Conservation (phyloP, 2,888 invertebrate genomes). For the Pristionchus mayeri region DNA sequence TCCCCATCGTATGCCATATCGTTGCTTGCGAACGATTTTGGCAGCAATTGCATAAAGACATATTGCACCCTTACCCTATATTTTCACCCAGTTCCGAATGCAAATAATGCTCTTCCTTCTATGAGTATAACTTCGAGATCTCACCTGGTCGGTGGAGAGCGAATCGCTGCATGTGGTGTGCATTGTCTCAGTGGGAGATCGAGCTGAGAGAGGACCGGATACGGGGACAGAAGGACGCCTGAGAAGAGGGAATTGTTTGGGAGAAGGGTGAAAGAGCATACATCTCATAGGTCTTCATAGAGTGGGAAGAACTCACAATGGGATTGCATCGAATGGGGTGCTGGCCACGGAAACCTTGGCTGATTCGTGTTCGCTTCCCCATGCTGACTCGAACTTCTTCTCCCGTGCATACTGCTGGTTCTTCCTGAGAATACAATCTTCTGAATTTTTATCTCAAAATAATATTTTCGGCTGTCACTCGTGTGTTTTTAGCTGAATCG, state of each 20-base stretch:
- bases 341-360: constrained; percentile 14
- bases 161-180: constrained; percentile 44
- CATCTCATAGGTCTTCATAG: not conserved
- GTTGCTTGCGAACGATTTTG: not conserved
- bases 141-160: constrained; percentile 42
- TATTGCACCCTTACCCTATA: too few species aligned
- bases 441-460: constrained; percentile 1
- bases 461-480: too few species aligned
- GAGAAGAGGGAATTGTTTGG: not conserved
- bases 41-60: too few species aligned
- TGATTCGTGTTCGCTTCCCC: constrained; percentile 39
- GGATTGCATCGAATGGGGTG: not conserved
- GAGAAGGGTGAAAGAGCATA: not conserved
- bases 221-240: not conserved
- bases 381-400: constrained; percentile 44
- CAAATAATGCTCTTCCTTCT: too few species aligned
- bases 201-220: not conserved
- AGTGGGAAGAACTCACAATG: too few species aligned
- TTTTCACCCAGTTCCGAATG: too few species aligned
- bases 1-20: too few species aligned
- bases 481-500: too few species aligned
- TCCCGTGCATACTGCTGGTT: constrained; percentile 4
- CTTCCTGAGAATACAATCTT: constrained; percentile 45
- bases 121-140: too few species aligned
- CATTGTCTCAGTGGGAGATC: constrained; percentile 43